Conservation (phyloP, 1,140 invertebrate species). For the Orius laevigatus region DNA sequence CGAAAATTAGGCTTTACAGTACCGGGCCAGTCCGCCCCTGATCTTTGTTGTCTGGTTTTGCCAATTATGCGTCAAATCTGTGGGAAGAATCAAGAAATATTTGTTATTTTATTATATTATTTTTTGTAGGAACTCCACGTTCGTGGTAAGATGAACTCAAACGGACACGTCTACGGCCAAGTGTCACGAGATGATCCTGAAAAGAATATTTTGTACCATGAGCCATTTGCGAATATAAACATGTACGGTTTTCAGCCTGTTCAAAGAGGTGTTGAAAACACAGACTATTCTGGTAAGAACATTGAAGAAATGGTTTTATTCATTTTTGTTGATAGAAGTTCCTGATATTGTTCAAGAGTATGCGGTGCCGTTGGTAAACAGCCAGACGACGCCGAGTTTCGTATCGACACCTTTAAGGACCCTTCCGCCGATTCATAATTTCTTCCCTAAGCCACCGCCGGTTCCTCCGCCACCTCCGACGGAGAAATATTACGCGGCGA, state of each 20-base stretch:
- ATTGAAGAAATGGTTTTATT: not conserved
- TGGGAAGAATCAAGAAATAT: not conserved
- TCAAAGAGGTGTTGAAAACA: conserved; percentile 4
- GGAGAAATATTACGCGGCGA: conserved; percentile 57
- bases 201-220: conserved; percentile 32
- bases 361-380: conserved; percentile 31
- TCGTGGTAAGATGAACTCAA: conserved; percentile 28
- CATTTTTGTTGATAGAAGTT: conserved; percentile 29
- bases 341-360: conserved; percentile 41
- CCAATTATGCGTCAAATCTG: too few species aligned
- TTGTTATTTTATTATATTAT: conserved; percentile 11
- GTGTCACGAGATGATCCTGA: conserved; percentile 31
- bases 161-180: conserved; percentile 37
- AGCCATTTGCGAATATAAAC: conserved; percentile 28
- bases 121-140: conserved; percentile 25
- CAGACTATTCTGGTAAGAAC: not conserved
- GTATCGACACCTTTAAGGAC: conserved; percentile 28
- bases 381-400: conserved; percentile 7
- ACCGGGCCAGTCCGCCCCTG: too few species aligned
- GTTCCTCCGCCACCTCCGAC: conserved; percentile 53
- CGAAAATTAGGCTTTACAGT: too few species aligned
- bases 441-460: conserved; percentile 44
- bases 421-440: conserved; percentile 37
- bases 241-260: conserved; percentile 23
- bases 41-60: too few species aligned